Percentiles rank a stretch among this genome's conserved stretches.
Evolutionary conservation across 2,888 invertebrate genomes (phyloP).

Genomic region (Anodontia alba): DNA sequence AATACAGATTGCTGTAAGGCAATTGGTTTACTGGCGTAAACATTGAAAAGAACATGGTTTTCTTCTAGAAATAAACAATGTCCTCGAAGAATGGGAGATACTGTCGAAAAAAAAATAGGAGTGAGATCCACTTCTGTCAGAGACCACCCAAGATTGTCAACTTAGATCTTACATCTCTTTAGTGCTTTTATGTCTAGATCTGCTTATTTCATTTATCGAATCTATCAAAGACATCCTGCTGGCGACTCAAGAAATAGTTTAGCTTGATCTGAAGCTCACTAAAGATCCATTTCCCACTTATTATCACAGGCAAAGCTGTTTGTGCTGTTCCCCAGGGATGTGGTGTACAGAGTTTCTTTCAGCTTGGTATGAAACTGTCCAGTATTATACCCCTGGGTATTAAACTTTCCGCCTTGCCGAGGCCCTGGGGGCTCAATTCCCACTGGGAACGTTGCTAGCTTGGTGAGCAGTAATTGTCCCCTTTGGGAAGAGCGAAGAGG

Average conservation of each 20-base stretch:
- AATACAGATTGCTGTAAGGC: slow-evolving; percentile 28
- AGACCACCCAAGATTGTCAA: slow-evolving; percentile 13
- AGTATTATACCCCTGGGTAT: too few species aligned
- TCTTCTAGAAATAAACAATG: too few species aligned
- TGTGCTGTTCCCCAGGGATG: slow-evolving; percentile 8
- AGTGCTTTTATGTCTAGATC: neutral
- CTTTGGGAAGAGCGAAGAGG: too few species aligned
- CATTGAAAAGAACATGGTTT: slow-evolving; percentile 21
- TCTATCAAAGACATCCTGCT: too few species aligned
- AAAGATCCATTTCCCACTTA: slow-evolving; percentile 36
- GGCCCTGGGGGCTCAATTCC: too few species aligned
- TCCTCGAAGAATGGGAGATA: slow-evolving; percentile 10
- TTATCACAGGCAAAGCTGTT: slow-evolving; percentile 23
- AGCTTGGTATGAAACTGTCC: neutral
- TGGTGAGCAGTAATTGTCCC: too few species aligned
- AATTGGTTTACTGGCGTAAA: slow-evolving; percentile 27
- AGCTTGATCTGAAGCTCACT: too few species aligned
- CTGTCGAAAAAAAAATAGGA: slow-evolving; percentile 10
- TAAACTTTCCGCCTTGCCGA: too few species aligned
- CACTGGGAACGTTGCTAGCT: too few species aligned
- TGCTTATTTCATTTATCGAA: too few species aligned
- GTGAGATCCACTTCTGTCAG: slow-evolving; percentile 9
- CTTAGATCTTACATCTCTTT: neutral
- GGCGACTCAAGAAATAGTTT: slow-evolving; percentile 26
- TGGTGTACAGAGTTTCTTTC: too few species aligned